Evolutionary conservation across 92 coral and sea anemone species (phyloP).

Genomic region (Micromussa lordhowensis): DNA sequence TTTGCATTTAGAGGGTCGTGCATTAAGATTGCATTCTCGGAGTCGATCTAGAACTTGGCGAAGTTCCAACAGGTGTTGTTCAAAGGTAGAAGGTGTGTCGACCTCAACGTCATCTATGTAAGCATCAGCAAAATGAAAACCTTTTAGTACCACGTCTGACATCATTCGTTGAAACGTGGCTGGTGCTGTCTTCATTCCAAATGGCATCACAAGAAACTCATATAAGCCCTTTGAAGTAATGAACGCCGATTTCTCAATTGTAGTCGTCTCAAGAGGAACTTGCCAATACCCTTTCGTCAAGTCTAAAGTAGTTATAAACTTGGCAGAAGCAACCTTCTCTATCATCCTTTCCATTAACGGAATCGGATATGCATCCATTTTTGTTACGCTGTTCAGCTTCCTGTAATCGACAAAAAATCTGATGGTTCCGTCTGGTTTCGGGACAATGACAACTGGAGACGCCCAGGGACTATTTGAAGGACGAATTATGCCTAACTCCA

Average conservation of each 20-base stretch:
- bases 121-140: constrained; percentile 59
- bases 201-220: constrained; percentile 67
- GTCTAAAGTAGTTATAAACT: constrained; percentile 48
- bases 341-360: neutral
- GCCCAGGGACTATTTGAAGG: constrained; percentile 4
- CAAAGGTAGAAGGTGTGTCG: constrained; percentile 28
- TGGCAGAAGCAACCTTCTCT: constrained; percentile 47
- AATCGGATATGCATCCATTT: constrained; percentile 1
- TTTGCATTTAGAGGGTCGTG: constrained; percentile 66
- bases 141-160: constrained; percentile 43
- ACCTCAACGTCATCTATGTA: constrained; percentile 67
- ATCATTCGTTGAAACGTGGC: constrained; percentile 73
- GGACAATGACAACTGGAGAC: neutral
- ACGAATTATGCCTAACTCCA: neutral
- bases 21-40: constrained; percentile 30
- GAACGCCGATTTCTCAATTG: constrained; percentile 66
- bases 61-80: constrained; percentile 43
- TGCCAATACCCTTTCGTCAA: constrained; percentile 68
- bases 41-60: constrained; percentile 39
- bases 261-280: constrained; percentile 43
- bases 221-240: constrained; percentile 46
- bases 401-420: constrained; percentile 3
- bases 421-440: neutral
- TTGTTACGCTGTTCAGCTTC: neutral
- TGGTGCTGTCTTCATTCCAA: constrained; percentile 70